Evolutionary conservation across 2,888 invertebrate genomes (phyloP).

Genomic region (Malthinus flaveolus): DNA sequence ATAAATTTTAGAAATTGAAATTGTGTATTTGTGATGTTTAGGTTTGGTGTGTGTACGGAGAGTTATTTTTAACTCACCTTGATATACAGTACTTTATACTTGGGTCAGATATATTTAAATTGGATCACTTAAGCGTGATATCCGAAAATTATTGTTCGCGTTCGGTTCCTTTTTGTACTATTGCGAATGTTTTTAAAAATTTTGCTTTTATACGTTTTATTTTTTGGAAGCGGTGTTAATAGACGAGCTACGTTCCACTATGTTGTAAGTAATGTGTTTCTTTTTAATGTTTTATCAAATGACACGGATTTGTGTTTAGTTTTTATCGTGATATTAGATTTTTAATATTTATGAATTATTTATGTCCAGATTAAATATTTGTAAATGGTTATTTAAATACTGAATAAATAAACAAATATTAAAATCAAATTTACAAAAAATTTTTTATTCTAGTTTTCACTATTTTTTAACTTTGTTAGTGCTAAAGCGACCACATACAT

Average conservation of each 20-base stretch:
- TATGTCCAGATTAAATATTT: conserved; percentile 20
- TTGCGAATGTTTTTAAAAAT: too few relatives aligned
- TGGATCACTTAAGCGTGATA: conserved; percentile 8
- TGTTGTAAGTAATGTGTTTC: not conserved
- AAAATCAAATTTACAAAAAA: too few relatives aligned
- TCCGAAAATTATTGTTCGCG: conserved; percentile 1
- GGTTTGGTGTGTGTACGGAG: conserved; percentile 7
- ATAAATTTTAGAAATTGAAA: not conserved
- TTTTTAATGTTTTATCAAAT: not conserved
- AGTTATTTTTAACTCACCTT: conserved; percentile 22
- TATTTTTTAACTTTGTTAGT: too few relatives aligned
- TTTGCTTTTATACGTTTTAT: too few relatives aligned
- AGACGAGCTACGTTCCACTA: not conserved
- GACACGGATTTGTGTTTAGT: conserved; percentile 7
- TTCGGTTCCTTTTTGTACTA: not conserved
- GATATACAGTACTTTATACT: conserved; percentile 5
- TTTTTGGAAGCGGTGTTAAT: not conserved
- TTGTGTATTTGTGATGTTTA: too few relatives aligned
- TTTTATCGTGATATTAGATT: conserved; percentile 27
- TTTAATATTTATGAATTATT: conserved; percentile 28
- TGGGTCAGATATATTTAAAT: conserved; percentile 13
- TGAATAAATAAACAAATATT: conserved; percentile 2
- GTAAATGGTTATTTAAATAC: conserved; percentile 19
- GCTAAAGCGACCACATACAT: too few relatives aligned
- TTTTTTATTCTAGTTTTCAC: too few relatives aligned